phyloP scores from a whole-genome alignment of 2,113 vertebrate species.

The Eubucco bourcierii region DNA sequence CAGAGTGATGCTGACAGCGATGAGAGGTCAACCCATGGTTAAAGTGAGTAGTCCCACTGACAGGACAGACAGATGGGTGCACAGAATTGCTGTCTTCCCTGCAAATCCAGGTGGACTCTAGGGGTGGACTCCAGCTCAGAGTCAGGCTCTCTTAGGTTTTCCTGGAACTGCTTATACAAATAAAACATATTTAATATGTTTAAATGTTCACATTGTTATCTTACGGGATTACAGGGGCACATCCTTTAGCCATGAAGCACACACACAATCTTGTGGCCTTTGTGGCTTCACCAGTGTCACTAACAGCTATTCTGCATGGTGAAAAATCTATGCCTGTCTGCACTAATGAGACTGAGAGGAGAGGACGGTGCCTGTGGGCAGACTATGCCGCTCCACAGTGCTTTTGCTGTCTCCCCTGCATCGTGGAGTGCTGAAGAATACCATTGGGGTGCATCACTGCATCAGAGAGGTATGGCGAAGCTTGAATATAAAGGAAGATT shows the following conservation, averaged over 20 bases:
- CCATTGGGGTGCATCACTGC: neutral
- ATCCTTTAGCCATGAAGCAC: neutral
- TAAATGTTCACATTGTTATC: neutral
- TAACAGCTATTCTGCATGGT: neutral
- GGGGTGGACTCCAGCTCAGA: neutral
- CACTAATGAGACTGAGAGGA: neutral
- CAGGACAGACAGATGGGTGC: accelerated
- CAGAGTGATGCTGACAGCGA: neutral
- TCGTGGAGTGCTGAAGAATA: neutral
- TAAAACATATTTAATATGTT: neutral
- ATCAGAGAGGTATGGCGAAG: neutral
- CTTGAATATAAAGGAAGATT: neutral
- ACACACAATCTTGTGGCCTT: neutral
- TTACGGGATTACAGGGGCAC: neutral
- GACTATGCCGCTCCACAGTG: accelerated
- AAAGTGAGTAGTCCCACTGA: neutral
- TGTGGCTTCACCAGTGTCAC: neutral
- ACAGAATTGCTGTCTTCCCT: neutral
- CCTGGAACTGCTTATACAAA: neutral
- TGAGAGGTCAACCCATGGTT: neutral
- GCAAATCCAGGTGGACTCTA: neutral
- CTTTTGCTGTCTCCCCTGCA: neutral
- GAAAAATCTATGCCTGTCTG: neutral
- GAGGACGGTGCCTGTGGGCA: neutral
- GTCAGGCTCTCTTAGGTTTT: neutral